Conservation (phyloP, 53 echinoderm and acorn worm species). For the Zoroaster sp. region DNA sequence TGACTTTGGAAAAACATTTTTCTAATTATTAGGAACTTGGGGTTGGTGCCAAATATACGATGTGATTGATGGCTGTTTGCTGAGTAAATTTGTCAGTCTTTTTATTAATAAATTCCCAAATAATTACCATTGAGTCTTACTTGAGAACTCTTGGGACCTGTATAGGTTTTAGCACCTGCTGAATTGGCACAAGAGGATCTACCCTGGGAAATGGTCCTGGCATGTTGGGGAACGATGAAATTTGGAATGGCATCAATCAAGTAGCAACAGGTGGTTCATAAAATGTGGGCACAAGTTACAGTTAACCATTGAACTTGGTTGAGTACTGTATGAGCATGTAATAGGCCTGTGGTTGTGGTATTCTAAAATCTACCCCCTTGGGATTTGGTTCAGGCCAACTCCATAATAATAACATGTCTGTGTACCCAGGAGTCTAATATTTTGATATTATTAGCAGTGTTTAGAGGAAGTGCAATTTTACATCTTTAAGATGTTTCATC, state of each 20-base stretch:
- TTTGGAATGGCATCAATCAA: neutral
- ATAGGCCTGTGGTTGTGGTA: neutral
- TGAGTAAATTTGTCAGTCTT: neutral
- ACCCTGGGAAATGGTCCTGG: constrained; percentile 4
- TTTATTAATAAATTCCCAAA: neutral
- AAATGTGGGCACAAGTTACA: neutral
- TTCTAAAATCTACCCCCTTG: neutral
- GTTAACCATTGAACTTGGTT: neutral
- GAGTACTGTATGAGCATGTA: neutral
- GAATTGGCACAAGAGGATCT: neutral
- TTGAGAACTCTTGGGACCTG: neutral
- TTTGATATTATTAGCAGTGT: too few species aligned
- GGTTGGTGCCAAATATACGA: neutral
- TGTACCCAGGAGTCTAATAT: neutral
- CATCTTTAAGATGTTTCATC: too few species aligned
- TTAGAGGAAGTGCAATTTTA: too few species aligned
- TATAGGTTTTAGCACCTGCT: constrained; percentile 32
- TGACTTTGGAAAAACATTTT: too few species aligned
- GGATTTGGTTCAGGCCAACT: neutral
- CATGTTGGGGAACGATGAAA: neutral
- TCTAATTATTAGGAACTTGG: too few species aligned
- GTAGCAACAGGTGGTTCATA: neutral
- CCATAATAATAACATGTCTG: neutral
- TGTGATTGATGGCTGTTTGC: neutral
- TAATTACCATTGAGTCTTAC: neutral